Evolutionary conservation across 1,140 invertebrate species (phyloP), one percentile per base, ranked within the genome.

Genomic region (Listronotus oregonensis): DNA sequence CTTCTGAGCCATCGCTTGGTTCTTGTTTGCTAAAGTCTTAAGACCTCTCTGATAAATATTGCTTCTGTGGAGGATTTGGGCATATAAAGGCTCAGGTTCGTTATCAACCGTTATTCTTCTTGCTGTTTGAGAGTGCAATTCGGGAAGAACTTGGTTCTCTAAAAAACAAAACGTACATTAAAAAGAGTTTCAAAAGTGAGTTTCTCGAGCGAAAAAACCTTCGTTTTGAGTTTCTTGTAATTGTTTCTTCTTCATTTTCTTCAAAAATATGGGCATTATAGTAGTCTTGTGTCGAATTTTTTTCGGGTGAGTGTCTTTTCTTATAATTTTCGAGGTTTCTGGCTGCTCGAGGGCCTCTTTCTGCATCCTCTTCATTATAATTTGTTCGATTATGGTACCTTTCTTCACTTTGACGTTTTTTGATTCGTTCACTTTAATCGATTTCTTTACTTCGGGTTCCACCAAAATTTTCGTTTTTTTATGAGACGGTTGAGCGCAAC

Each of bases 201-300:
- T 46, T 46, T 46, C 2, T 3, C 9, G 1, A 46, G 43, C 1
- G n/a, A n/a, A 18, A n/a, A 18, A 18, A 11, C 43, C 14, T 46
- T 46, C 7, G 14, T 8, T 3, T 2, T 14, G n/a, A 14, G 17
- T 2, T 32, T 51, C 46, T 14, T 40, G 6, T n/a, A 42, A 37
- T 11, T 17, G 54, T 12, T 31, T 67, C 15, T 64, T 9, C 47
- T 61, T 14, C 6, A 68, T 59, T 60, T 61, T 68, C 47, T 61
- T 54, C 43, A 68, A 51, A 43, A 64, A 64, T 40, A 68, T 60
- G n/a, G 67, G 67, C 61, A 68, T 54, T 46, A 68, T 68, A 6
- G 67, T 68, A 6, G 62, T 68, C 27, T 44, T 39, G 3, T 49
- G 34, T 10, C 52, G 49, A 9, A 57, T 15, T 37, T 31, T 51